phyloP scores from a whole-genome alignment of 1,140 invertebrate genomes.

The Eulimnadia texana region DNA sequence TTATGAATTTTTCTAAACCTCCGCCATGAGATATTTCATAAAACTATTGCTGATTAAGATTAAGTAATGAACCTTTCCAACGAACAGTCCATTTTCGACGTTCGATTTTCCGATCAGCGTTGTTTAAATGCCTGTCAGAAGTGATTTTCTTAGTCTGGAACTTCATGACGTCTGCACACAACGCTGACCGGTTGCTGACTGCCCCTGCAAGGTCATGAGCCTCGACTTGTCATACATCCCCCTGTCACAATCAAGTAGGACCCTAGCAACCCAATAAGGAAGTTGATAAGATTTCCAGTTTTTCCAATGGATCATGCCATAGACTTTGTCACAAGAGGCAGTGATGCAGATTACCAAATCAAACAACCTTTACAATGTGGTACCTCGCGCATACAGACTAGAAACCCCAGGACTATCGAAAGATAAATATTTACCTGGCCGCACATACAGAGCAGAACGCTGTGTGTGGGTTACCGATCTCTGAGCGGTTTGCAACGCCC shows the following conservation, averaged over 20 bases:
- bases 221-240: not conserved
- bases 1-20: not conserved
- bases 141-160: not conserved
- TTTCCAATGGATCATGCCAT: no score
- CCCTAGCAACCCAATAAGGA: not conserved
- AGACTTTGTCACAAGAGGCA: no score
- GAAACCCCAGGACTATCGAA: not conserved
- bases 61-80: not conserved
- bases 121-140: not conserved
- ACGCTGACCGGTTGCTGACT: not conserved
- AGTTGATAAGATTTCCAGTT: not conserved
- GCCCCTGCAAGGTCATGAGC: not conserved
- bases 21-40: not conserved
- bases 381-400: no score
- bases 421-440: not conserved
- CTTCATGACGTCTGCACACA: not conserved
- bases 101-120: not conserved
- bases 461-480: not conserved
- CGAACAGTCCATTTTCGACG: not conserved
- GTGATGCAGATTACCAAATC: no score
- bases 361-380: no score
- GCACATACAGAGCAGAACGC: not conserved
- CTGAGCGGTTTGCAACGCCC: not conserved
- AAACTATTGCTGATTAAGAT: no score
- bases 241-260: not conserved